Conservation (phyloP, 2,888 invertebrate genomes). For the Hartigia nigra region DNA sequence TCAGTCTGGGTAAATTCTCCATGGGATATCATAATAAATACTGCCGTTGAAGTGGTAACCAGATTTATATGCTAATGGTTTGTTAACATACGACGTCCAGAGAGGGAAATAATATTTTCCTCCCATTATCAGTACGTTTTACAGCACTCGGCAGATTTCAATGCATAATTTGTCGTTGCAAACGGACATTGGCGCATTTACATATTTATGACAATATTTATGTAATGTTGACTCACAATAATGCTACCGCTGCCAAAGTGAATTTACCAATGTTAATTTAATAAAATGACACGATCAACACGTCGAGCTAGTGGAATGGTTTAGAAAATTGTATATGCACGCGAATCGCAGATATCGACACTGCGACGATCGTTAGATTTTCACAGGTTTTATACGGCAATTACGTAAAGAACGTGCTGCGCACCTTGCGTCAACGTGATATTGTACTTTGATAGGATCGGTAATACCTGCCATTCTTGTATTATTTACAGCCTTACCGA, state of each 20-base stretch:
- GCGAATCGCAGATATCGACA: no score
- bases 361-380: no score
- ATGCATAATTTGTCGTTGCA: conserved; percentile 44
- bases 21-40: conserved; percentile 15
- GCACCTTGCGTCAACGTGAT: no score
- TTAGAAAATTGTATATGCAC: no score
- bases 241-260: no score
- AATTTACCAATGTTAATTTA: no score
- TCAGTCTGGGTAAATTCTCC: no score
- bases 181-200: conserved; percentile 13
- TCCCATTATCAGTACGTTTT: conserved; percentile 42
- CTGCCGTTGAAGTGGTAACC: conserved; percentile 41
- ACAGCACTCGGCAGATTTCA: conserved; percentile 33
- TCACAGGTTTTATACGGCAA: no score
- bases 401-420: no score
- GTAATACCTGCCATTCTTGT: background rate
- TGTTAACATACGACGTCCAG: conserved; percentile 30
- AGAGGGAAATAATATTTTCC: conserved; percentile 41
- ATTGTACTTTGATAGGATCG: no score
- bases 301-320: no score
- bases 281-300: no score
- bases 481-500: background rate
- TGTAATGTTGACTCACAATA: conserved; percentile 24
- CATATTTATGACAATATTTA: conserved; percentile 34
- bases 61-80: conserved; percentile 50